Evolutionary conservation across 2,113 vertebrate genomes (phyloP).

Genomic region (Cryptotis parvus): DNA sequence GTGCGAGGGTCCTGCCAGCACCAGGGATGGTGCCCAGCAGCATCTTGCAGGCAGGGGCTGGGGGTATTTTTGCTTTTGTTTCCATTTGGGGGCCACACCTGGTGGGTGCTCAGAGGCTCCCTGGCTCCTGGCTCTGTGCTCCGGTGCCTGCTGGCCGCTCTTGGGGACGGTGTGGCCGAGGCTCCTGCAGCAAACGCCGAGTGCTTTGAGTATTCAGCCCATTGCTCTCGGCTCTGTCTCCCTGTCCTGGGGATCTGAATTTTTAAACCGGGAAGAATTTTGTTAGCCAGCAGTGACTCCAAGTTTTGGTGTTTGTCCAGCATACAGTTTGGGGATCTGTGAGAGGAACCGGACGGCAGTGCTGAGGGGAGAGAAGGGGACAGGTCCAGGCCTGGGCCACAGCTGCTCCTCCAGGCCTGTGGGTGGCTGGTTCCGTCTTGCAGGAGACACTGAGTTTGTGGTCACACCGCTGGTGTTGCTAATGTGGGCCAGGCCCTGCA

Average conservation of each 20-base stretch:
- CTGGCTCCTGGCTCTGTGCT: too few species aligned
- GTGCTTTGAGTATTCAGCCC: too few species aligned
- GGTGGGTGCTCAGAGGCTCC: too few species aligned
- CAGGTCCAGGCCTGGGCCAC: accelerated
- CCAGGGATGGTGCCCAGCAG: background rate
- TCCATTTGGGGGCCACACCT: too few species aligned
- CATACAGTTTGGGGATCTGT: background rate
- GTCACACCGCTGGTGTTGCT: background rate
- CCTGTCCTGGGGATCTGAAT: background rate
- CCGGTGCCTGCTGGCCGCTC: too few species aligned
- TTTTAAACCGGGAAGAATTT: slow-evolving; percentile 35
- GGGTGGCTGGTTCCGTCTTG: background rate
- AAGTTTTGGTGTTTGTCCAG: slow-evolving; percentile 1
- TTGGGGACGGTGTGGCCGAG: too few species aligned
- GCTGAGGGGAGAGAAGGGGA: background rate
- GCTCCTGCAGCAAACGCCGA: too few species aligned
- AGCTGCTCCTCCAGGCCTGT: background rate
- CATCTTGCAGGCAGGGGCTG: too few species aligned
- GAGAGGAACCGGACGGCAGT: background rate
- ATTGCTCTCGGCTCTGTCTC: too few species aligned
- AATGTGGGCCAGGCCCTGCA: background rate
- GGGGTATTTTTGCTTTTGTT: too few species aligned
- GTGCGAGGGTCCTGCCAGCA: background rate
- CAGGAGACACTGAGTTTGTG: background rate
- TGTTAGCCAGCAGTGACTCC: slow-evolving; percentile 53